phyloP scores from a whole-genome alignment of 2,888 invertebrate species.

The Rhimphoctona megacephalus region DNA sequence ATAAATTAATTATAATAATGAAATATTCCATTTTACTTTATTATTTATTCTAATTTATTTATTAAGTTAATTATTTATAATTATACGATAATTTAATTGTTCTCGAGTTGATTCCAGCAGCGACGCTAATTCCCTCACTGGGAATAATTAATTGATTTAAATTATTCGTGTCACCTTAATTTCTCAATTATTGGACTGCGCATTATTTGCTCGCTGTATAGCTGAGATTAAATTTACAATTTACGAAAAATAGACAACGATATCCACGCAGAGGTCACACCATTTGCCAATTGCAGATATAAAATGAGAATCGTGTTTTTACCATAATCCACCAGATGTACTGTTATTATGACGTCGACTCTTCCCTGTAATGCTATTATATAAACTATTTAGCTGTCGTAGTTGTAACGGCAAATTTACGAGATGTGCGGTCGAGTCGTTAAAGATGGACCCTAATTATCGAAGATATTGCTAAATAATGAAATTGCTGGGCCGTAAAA shows the following conservation, averaged over 20 bases:
- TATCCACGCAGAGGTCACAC: not conserved
- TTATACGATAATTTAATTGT: constrained; percentile 8
- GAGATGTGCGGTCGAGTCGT: constrained; percentile 26
- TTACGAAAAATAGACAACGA: not conserved
- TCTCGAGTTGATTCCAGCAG: not conserved
- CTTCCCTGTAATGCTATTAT: not conserved
- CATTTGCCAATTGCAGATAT: not conserved
- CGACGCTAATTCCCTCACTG: not conserved
- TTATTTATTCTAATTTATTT: not conserved
- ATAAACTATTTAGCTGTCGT: constrained; percentile 19
- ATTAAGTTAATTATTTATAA: not conserved
- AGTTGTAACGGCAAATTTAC: constrained; percentile 29
- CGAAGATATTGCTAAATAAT: constrained; percentile 76
- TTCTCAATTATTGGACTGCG: not conserved
- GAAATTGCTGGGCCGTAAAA: constrained; percentile 75
- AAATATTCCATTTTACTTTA: not conserved
- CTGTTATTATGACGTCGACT: constrained; percentile 18
- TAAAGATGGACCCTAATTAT: constrained; percentile 74
- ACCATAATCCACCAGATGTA: constrained; percentile 7
- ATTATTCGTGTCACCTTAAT: not conserved
- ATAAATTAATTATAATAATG: not conserved
- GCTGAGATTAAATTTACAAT: not conserved
- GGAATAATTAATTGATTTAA: not conserved
- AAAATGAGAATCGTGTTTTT: not conserved
- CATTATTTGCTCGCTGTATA: not conserved